Evolutionary conservation across 2,888 invertebrate genomes (phyloP).

Genomic region (Melanotus villosus): DNA sequence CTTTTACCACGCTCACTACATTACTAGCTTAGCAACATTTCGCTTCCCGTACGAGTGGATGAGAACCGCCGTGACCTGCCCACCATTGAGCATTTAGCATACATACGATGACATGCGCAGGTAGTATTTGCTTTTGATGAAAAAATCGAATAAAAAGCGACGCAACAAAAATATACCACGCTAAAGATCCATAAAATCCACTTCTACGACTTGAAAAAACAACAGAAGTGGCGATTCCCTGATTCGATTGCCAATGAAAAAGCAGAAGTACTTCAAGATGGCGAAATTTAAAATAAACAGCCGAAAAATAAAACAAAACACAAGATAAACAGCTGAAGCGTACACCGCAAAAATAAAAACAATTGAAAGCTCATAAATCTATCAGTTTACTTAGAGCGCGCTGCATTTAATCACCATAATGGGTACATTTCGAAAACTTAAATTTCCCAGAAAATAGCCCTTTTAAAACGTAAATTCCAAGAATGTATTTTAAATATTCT

Average conservation of each 20-base stretch:
- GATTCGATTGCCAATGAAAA: not conserved
- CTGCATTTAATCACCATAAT: too few relatives aligned
- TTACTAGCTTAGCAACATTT: constrained; percentile 59
- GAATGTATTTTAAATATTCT: too few relatives aligned
- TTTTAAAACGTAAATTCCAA: too few relatives aligned
- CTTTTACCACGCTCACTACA: constrained; percentile 52
- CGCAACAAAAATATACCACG: constrained; percentile 33
- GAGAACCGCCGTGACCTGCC: constrained; percentile 54
- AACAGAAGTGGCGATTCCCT: constrained; percentile 14
- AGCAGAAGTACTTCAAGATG: not conserved
- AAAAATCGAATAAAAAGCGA: constrained; percentile 42
- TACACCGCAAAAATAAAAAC: not conserved
- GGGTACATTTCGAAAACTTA: too few relatives aligned
- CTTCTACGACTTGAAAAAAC: constrained; percentile 18
- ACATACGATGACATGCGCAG: constrained; percentile 56
- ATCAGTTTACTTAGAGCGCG: not conserved
- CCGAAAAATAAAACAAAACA: not conserved
- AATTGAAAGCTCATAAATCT: not conserved
- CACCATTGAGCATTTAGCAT: constrained; percentile 59
- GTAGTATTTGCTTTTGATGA: constrained; percentile 44
- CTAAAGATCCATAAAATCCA: not conserved
- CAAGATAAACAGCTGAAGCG: not conserved
- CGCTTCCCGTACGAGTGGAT: constrained; percentile 70
- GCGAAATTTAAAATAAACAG: not conserved
- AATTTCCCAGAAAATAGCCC: too few relatives aligned